Percentiles rank a stretch among this genome's conserved stretches.
phyloP scores from a whole-genome alignment of 2,113 vertebrate species.

The Callorhinus ursinus region DNA sequence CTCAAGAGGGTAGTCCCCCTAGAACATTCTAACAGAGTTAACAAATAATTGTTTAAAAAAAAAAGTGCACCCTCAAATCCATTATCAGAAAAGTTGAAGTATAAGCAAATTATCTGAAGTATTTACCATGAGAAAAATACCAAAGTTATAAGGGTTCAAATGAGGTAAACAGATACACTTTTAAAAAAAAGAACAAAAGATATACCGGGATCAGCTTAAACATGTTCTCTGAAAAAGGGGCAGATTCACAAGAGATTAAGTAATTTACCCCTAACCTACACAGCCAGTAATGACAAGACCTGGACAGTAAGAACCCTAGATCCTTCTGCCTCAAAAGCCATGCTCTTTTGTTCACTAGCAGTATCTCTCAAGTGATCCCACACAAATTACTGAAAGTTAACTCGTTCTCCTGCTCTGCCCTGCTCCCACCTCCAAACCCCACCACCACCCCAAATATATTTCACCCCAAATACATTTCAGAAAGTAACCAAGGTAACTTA shows the following conservation, averaged over 20 bases:
- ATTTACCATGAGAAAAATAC: background rate
- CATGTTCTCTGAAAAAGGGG: background rate
- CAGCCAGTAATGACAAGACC: background rate
- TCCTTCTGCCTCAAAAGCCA: background rate
- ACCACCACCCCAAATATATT: background rate
- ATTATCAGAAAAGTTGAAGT: background rate
- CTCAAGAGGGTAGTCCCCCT: background rate
- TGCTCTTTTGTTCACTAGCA: background rate
- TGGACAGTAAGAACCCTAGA: background rate
- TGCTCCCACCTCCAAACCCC: background rate
- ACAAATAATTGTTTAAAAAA: background rate
- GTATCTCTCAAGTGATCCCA: background rate
- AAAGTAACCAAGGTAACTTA: background rate
- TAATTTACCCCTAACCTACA: background rate
- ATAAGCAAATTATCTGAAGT: background rate
- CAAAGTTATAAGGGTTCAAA: background rate
- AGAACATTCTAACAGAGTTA: background rate
- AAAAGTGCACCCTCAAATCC: background rate
- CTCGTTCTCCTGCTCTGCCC: background rate
- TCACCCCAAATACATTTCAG: background rate
- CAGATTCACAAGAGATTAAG: background rate
- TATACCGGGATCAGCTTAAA: background rate
- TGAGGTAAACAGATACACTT: background rate
- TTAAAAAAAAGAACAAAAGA: background rate
- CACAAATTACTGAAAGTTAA: background rate